Evolutionary conservation across 1,140 invertebrate genomes (phyloP).

Genomic region (Chlorops oryzae): DNA sequence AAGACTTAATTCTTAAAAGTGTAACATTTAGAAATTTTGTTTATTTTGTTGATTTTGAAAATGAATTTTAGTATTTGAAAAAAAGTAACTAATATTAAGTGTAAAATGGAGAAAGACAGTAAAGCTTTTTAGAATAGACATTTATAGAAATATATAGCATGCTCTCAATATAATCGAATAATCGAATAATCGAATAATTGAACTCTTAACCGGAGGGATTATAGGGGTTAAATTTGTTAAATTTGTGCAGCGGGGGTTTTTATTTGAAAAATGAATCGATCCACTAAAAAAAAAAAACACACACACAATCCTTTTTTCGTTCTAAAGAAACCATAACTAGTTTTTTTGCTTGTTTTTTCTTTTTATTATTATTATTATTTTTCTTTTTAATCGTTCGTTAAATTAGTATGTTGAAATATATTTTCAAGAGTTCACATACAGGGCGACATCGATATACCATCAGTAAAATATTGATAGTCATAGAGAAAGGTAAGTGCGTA

Average conservation of each 20-base stretch:
- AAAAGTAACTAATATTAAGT: constrained; percentile 6
- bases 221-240: constrained; percentile 17
- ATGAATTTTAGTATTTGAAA: background rate
- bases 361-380: too few species aligned
- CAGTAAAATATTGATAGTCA: too few species aligned
- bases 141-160: constrained; percentile 46
- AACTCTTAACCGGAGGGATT: constrained; percentile 39
- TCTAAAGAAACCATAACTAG: constrained; percentile 36
- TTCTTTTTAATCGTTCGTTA: constrained; percentile 10
- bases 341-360: constrained; percentile 19
- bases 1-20: too few species aligned
- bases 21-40: too few species aligned
- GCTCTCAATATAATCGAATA: too few species aligned
- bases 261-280: constrained; percentile 2
- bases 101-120: constrained; percentile 9
- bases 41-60: too few species aligned
- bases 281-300: background rate
- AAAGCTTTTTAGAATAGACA: constrained; percentile 42
- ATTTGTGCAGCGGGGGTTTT: constrained; percentile 3
- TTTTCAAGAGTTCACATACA: too few species aligned
- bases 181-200: too few species aligned
- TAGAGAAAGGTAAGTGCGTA: too few species aligned
- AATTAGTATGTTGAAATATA: constrained; percentile 12
- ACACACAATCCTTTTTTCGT: too few species aligned
- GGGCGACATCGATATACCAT: too few species aligned